These are phyloP conservation scores for Colletes gigas DNA, from an alignment of 1,140 invertebrate genomes.

Conservation along the genomic window DNA sequence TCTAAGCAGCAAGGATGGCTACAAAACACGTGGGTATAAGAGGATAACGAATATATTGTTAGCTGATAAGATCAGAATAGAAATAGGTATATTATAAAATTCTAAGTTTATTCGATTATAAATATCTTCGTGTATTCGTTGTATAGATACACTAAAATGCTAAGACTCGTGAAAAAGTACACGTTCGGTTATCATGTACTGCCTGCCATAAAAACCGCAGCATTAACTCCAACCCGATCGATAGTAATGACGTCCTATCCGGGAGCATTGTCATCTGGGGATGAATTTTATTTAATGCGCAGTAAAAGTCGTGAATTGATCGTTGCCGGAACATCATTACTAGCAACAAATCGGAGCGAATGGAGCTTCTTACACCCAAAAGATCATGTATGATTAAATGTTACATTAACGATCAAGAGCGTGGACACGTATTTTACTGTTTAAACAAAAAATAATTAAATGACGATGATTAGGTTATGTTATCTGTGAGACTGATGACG, in stretches of 20 bases:
- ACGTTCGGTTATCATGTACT: slow-evolving; percentile 89
- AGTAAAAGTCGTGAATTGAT: slow-evolving; percentile 82
- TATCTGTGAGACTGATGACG: slow-evolving; percentile 91
- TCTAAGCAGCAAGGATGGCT: slow-evolving; percentile 53
- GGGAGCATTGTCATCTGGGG: slow-evolving; percentile 91
- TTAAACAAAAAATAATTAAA: slow-evolving; percentile 2
- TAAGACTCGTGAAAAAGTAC: slow-evolving; percentile 94
- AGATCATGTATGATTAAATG: slow-evolving; percentile 58
- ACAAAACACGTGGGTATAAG: slow-evolving; percentile 33
- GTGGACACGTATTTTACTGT: not conserved
- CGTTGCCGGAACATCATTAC: slow-evolving; percentile 83
- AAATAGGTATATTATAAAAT: not conserved
- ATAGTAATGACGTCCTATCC: slow-evolving; percentile 92
- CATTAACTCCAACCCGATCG: slow-evolving; percentile 84
- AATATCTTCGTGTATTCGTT: slow-evolving; percentile 20
- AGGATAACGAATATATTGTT: not conserved
- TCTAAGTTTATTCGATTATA: not conserved
- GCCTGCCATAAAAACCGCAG: slow-evolving; percentile 71
- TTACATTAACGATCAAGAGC: not conserved
- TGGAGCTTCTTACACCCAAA: slow-evolving; percentile 64
- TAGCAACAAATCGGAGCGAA: slow-evolving; percentile 55
- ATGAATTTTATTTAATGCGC: slow-evolving; percentile 90
- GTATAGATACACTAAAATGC: slow-evolving; percentile 90
- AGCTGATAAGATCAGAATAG: not conserved
- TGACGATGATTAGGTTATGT: slow-evolving; percentile 83